Conservation (phyloP, 2,113 vertebrate genomes). For the Heliornis fulica region DNA sequence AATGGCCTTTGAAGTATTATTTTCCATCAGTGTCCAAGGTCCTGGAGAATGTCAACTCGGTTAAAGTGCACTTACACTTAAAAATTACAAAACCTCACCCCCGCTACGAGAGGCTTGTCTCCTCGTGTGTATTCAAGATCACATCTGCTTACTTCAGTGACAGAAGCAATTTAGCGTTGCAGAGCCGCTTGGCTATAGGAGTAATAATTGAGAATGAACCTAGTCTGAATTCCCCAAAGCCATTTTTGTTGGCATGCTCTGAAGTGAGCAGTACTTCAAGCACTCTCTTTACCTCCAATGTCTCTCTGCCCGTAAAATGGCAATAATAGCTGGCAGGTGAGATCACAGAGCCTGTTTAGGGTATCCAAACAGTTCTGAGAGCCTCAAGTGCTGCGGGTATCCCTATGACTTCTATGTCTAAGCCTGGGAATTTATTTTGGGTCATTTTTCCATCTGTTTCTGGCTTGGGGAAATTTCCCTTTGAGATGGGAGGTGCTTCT, state of each 20-base stretch:
- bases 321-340: not conserved
- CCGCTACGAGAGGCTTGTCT: not conserved
- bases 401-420: not conserved
- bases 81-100: not conserved
- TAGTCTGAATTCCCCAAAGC: constrained; percentile 22
- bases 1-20: constrained; percentile 8
- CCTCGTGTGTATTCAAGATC: not conserved
- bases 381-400: not conserved
- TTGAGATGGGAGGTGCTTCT: not conserved
- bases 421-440: not conserved
- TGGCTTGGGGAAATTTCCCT: not conserved
- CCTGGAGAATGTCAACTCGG: not conserved
- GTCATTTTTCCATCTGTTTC: not conserved
- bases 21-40: constrained; percentile 1
- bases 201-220: constrained; percentile 10
- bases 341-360: not conserved
- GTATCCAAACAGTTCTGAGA: not conserved
- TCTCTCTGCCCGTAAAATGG: not conserved
- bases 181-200: not conserved
- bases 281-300: not conserved
- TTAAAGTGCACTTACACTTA: constrained; percentile 14
- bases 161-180: not conserved
- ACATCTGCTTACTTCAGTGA: constrained; percentile 6
- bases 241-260: not conserved
- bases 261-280: not conserved